Conservation (phyloP, 1,140 invertebrate species). For the Drosophila ambigua region DNA sequence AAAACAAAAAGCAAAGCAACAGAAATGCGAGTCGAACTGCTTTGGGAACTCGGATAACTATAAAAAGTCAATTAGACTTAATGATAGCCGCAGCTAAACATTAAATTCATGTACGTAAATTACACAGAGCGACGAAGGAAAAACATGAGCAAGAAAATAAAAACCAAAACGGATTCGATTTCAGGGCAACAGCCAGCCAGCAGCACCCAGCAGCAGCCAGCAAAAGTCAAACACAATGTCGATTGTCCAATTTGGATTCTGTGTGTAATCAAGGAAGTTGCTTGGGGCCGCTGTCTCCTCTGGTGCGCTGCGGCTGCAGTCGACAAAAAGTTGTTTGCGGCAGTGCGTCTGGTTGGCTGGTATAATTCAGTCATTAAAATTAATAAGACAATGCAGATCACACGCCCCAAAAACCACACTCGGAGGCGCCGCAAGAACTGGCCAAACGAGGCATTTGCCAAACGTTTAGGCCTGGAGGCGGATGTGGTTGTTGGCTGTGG, state of each 20-base stretch:
- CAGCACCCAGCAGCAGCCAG: no score
- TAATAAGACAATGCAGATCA: conserved; percentile 67
- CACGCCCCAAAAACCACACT: conserved; percentile 24
- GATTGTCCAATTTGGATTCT: conserved; percentile 9
- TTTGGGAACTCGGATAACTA: conserved; percentile 44
- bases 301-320: conserved; percentile 10
- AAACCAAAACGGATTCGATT: conserved; percentile 58
- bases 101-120: conserved; percentile 62
- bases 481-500: conserved; percentile 45
- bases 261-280: conserved; percentile 40
- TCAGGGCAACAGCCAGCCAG: conserved; percentile 12
- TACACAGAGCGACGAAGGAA: conserved; percentile 30
- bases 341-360: conserved; percentile 33
- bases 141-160: conserved; percentile 18
- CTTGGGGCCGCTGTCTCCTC: conserved; percentile 1
- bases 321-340: conserved; percentile 14
- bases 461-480: conserved; percentile 32
- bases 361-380: conserved; percentile 73
- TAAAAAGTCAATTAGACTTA: conserved; percentile 79
- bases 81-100: conserved; percentile 74
- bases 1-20: conserved; percentile 51
- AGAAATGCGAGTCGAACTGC: not conserved
- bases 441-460: conserved; percentile 39
- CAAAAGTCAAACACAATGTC: not conserved
- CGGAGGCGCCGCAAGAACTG: conserved; percentile 34